These are phyloP conservation scores for Antheraea pernyi DNA, from an alignment of 1,140 invertebrate species.

Conservation along the genomic window DNA sequence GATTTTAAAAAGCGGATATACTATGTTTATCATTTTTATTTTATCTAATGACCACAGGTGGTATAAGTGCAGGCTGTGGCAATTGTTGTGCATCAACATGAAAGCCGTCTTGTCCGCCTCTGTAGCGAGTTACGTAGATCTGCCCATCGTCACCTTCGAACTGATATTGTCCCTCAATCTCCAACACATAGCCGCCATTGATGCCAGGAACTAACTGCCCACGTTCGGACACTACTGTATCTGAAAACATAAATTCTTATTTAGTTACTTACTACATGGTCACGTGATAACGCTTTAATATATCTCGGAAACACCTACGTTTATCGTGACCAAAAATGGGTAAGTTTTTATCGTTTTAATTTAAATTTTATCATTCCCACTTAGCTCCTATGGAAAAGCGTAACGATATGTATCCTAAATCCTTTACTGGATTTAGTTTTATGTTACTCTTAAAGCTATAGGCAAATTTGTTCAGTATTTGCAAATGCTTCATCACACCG, in stretches of 20 bases:
- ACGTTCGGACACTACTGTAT: slow-evolving; percentile 50
- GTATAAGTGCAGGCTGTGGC: slow-evolving; percentile 28
- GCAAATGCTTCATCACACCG: too few species aligned
- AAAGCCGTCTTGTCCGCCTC: slow-evolving; percentile 58
- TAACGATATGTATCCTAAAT: too few species aligned
- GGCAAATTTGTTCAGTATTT: too few species aligned
- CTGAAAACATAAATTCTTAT: neutral
- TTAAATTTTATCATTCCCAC: too few species aligned
- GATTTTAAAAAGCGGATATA: neutral
- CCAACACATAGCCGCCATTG: slow-evolving; percentile 51
- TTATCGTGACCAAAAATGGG: too few species aligned
- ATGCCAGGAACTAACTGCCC: slow-evolving; percentile 50
- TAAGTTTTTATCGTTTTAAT: too few species aligned
- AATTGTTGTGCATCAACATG: slow-evolving; percentile 40
- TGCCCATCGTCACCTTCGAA: slow-evolving; percentile 60
- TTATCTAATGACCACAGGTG: slow-evolving; percentile 5
- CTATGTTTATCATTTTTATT: neutral
- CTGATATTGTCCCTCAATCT: slow-evolving; percentile 49
- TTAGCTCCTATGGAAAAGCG: too few species aligned
- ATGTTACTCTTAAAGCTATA: too few species aligned
- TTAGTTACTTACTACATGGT: neutral
- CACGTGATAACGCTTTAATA: too few species aligned
- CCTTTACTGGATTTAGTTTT: too few species aligned
- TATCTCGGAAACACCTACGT: too few species aligned
- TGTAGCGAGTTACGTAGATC: slow-evolving; percentile 53